Evolutionary conservation across 1,140 invertebrate genomes (phyloP), one percentile per base, ranked within the genome.

Genomic region (Aphis gossypii): DNA sequence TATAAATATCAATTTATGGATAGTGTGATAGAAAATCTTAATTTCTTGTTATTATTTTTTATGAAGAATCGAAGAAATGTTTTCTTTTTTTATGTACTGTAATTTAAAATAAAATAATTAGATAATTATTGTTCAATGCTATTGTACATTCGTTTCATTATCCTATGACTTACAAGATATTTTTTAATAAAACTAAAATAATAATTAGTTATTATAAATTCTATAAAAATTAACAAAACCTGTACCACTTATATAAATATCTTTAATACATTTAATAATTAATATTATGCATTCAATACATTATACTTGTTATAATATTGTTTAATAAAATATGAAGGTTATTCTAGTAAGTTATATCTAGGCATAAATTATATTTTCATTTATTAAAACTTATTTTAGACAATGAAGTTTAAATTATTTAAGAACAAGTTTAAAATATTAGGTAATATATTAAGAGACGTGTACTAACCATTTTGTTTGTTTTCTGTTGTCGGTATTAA

Each of bases 381-480:
- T 68, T 68, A n/a, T 68, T 68, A n/a, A 68, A 68, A 30, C 8
- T 30, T 60, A 56, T 56, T 60, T 60, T 46, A 86, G 25, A 25
- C 41, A 14, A 30, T 86, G 11, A 9, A 25, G 38, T 86, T 44
- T 86, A 46, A 30, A 11, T 46, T 87, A 48, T 48, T 84, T n/a
- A n/a, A 35, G 35, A 88, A 88, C 2, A 21, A 88, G 18, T 48
- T 46, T n/a, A 48, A n/a, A 30, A 88, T 21, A 56, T 56, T 90
- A 46, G 5, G 2, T 30, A 30, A 86, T 86, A 93, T 41, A 41
- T 1, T 41, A 41, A 83, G 14, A 76, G 30, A 54, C 1, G 35
- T 38, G 35, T 93, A 93, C 82, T 86, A 54, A 93, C 92, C 92
- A 93, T 93, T 51, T 54, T 84, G 92, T 84, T n/a, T 84, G 92